Base-by-base conservation (phyloP, 2,888 invertebrate species). In the Oithona nana region DNA sequence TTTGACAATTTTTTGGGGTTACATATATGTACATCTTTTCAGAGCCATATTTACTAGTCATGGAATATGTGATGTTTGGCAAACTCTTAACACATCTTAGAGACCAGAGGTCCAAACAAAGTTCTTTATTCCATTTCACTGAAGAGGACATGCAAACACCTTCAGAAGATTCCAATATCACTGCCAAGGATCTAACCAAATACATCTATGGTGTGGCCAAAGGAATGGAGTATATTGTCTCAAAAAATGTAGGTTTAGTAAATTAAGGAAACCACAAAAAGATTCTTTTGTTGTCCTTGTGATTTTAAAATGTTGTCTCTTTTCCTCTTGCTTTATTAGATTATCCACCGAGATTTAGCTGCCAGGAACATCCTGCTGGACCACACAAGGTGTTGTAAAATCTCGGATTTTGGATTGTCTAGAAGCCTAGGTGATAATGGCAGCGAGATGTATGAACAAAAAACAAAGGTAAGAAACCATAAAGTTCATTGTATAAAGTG, bases 381-480 rank as follows among this genome's bases (percentile, higher is more conserved):
- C 71, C 85, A 86, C 73, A 86, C 86, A 73, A 87, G 87, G 71
- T 78, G 85, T 64, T 87, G 87, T 73, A 88, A 88, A 77, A 85
- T 88, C 66, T 86, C 87, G 1, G 88, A 88, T 76, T 88, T 88
- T 73, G 88, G 88, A 64, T 84, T 88, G 81, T 87, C 87, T 13
- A 78, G 87, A 63, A 81, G 79, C 49, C 49, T 59, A 24, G 4
- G 48, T 24, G 59, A 50, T 50, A 59, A 26, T 59, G 52, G 55
- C 20, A 56, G 48, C 28, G 62, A 56, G 22, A 62, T 56, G 54
- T 62, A 48, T 26, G 48, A 55, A 56, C 48, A 62, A 13, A 30
- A 62, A 39, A 29, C 55, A n/a, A 62, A 56, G 30, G 54, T 59
- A 39, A 58, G 8, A 31, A 39, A n/a, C 6, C n/a, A n/a, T 39